Conservation (phyloP, 2,888 invertebrate genomes). For the Trachelus iudaicus region DNA sequence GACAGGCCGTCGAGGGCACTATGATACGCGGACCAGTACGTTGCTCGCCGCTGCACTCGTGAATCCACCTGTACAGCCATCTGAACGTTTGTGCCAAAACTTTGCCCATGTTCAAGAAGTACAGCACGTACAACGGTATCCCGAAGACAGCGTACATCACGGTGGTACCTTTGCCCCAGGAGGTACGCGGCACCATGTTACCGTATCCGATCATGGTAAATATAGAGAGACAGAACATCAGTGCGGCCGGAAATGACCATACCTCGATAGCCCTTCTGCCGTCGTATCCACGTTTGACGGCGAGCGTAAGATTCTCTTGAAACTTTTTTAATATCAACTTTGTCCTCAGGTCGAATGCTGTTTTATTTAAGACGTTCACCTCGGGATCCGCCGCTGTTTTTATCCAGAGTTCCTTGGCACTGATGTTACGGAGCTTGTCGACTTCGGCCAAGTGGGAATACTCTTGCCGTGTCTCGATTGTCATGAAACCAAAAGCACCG, state of each 20-base stretch:
- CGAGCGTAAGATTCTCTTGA: conserved; percentile 75
- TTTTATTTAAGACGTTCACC: conserved; percentile 76
- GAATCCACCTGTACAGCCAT: conserved; percentile 55
- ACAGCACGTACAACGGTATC: conserved; percentile 86
- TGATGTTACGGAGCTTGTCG: conserved; percentile 68
- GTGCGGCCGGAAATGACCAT: conserved; percentile 88
- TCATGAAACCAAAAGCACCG: conserved; percentile 84
- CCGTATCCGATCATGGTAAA: conserved; percentile 95
- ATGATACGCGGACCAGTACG: conserved; percentile 76
- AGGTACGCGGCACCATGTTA: conserved; percentile 84
- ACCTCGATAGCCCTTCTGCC: conserved; percentile 75
- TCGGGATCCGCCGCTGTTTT: conserved; percentile 70
- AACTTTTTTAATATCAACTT: conserved; percentile 74
- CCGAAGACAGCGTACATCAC: conserved; percentile 89
- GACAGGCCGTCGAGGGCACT: conserved; percentile 88
- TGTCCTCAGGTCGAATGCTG: conserved; percentile 72
- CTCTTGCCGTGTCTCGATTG: conserved; percentile 76
- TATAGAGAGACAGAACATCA: conserved; percentile 89
- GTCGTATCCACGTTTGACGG: conserved; percentile 77
- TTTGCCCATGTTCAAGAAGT: conserved; percentile 91
- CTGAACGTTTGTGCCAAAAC: conserved; percentile 85
- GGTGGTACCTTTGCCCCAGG: conserved; percentile 85
- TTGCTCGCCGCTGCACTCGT: conserved; percentile 65
- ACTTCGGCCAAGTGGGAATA: conserved; percentile 63
- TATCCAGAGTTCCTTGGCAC: conserved; percentile 76